These are phyloP conservation scores for Helobdella robusta DNA, from an alignment of 2,888 invertebrate genomes.

Conservation along the genomic window DNA sequence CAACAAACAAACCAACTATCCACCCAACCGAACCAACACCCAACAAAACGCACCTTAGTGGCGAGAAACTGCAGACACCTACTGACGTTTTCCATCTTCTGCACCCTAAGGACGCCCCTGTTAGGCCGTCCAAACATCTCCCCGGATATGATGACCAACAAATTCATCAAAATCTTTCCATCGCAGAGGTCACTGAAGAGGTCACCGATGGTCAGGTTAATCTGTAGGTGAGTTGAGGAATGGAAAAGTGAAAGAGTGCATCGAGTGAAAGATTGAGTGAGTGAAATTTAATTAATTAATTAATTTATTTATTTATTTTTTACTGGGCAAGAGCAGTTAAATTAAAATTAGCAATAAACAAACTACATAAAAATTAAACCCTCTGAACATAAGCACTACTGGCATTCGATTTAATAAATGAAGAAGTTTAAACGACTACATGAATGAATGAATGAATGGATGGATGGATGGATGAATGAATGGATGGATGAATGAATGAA, in stretches of 20 bases:
- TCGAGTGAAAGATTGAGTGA: background rate
- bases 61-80: constrained; percentile 89
- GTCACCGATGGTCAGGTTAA: constrained; percentile 93
- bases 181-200: constrained; percentile 90
- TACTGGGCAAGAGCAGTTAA: too few species aligned
- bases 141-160: constrained; percentile 95
- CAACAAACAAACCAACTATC: too few species aligned
- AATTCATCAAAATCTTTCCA: constrained; percentile 78
- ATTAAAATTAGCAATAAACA: too few species aligned
- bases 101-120: constrained; percentile 87
- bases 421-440: too few species aligned
- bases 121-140: constrained; percentile 94
- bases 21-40: too few species aligned
- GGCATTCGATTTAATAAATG: too few species aligned
- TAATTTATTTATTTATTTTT: background rate
- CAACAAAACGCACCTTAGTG: constrained; percentile 65
- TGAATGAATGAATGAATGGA: too few species aligned
- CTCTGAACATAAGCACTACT: too few species aligned
- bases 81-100: constrained; percentile 98
- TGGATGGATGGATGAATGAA: too few species aligned
- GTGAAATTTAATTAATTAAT: background rate
- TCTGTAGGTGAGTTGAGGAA: constrained; percentile 56
- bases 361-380: too few species aligned
- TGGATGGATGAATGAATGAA: too few species aligned
- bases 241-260: background rate